Evolutionary conservation across 2,888 invertebrate species (phyloP).

Genomic region (Aethes cnicana): DNA sequence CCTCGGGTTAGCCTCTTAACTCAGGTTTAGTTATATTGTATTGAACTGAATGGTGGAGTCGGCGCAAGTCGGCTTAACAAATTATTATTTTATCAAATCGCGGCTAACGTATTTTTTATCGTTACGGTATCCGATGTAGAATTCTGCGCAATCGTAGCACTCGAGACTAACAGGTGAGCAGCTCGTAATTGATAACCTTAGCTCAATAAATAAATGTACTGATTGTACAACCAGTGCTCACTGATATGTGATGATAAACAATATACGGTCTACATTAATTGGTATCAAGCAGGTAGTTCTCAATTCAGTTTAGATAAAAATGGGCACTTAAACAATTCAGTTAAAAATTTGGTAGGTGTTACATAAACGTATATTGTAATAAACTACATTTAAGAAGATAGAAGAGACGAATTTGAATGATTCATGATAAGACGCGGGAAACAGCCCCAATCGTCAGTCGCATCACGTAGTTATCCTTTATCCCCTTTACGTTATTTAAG

Average conservation of each 20-base stretch:
- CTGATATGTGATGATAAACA: no score
- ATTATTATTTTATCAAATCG: background rate
- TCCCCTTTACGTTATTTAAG: constrained; percentile 56
- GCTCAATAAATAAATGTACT: background rate
- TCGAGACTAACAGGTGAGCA: constrained; percentile 10
- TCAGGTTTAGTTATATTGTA: no score
- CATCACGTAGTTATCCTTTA: constrained; percentile 52
- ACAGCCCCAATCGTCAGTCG: constrained; percentile 37
- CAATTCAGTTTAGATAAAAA: no score
- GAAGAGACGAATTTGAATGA: constrained; percentile 5
- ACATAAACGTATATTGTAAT: background rate
- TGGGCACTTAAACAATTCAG: no score
- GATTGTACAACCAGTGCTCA: background rate
- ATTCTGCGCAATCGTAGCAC: constrained; percentile 11
- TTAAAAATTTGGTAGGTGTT: no score
- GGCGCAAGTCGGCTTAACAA: background rate
- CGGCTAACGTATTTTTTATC: background rate
- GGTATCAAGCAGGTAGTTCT: no score
- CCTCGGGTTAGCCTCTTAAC: no score
- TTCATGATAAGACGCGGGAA: constrained; percentile 10
- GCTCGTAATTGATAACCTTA: constrained; percentile 5
- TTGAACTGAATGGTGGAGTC: no score
- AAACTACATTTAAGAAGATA: background rate
- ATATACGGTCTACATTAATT: no score
- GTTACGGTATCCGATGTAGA: background rate